Base-by-base conservation (phyloP, 2,797 vertebrate species). In the Varecia variegata region DNA sequence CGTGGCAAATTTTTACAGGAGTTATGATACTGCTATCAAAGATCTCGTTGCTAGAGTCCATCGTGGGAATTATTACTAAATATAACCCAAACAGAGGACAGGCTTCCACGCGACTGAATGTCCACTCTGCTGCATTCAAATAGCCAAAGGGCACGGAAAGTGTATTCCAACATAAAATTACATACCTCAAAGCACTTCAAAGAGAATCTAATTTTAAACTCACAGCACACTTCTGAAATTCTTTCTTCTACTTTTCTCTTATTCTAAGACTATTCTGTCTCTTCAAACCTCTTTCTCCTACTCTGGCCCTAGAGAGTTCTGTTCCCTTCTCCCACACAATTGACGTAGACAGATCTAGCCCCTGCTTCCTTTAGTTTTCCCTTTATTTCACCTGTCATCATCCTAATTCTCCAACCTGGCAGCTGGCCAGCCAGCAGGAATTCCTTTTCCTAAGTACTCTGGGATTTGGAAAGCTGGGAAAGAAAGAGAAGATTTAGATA, bases 161-260 rank as follows among this genome's bases (percentile, higher is more conserved):
- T 9, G 18, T 43, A 27, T 62, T 67, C 50, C 2, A 5, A 25
- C 4, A 7, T 38, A 54, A 35, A n/a, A 3, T 35, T 40, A 84
- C 0, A 11, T 1, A 82, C 52, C 25, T 45, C 18, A 30, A 54
- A 71, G 35, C 32, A 35, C n/a, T 68, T 93, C 23, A 54, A 20
- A 76, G 43, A 90, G n/a, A 45, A 81, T 32, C 5, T 17, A 10
- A 90, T 84, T 45, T 88, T 77, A 70, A 83, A 94, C 27, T 47
- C 56, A 40, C 1, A 18, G 50, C 1, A 79, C 7, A 27, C 23
- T 67, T 32, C 12, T 60, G 2, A 54, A 25, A 68, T 68, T 32
- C n/a, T 47, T 56, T 52, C 45, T 3, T n/a, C 65, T 32, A 6
- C 18, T 50, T 5, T 68, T 83, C 25, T 67, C 21, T 15, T 4